Base-by-base conservation (phyloP, 2,113 vertebrate species). In the Petrocephalus zakoni region DNA sequence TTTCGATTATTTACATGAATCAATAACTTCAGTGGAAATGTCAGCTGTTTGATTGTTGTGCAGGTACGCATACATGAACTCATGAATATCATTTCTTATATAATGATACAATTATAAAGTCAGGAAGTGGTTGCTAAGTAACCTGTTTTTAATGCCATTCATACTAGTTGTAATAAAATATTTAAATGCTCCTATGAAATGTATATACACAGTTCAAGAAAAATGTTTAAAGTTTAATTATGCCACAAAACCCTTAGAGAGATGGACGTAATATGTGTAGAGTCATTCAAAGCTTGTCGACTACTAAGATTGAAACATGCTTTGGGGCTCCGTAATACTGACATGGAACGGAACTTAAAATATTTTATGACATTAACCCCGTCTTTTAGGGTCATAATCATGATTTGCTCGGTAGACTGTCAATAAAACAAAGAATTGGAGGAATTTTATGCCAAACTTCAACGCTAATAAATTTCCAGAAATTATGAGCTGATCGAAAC, bases 41-140 rank as follows among this genome's bases (percentile, higher is more conserved):
- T 52, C 52, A 86, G 13, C 17, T 81, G 19, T 83, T n/a, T 55
- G 86, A 72, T 91, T 64, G 52, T 88, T 88, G n/a, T 19, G 3
- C 7, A 29, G 75, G 86, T 86, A 61, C 78, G 82, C 75, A 88
- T 34, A 61, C 34, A 86, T 84, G 89, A 37, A 88, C 87, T 49
- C 90, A 84, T 89, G 49, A 86, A 88, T 89, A 83, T 55, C 56
- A 47, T 61, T 88, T 82, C 42, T 82, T 83, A 92, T 91, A 92
- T 91, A 84, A 84, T 88, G 87, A 4, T 88, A 90, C 94, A 92
- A 95, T 94, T 93, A 93, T 92, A 89, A 92, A 93, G 89, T 90
- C 87, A 86, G 88, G 93, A 91, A 93, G 93, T 94, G 93, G 95
- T 96, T 96, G 95, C 95, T 93, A 95, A 92, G 95, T 94, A 95